Percentiles rank a stretch among this genome's conserved stretches.
phyloP scores from a whole-genome alignment of 2,797 vertebrate genomes.

The Perdix hodgsoniae region DNA sequence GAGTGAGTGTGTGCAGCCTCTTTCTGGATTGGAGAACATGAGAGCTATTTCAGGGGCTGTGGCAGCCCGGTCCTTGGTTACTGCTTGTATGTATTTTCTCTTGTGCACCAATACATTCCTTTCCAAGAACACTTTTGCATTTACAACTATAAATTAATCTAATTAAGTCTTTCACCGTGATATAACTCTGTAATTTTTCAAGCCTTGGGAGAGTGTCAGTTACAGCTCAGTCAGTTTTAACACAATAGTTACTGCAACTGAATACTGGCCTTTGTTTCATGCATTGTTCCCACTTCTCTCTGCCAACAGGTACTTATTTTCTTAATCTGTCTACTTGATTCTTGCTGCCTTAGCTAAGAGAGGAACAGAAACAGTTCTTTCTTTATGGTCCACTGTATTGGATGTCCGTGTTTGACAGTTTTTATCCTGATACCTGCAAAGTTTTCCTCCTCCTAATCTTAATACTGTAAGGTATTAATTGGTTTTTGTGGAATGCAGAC shows the following conservation, averaged over 20 bases:
- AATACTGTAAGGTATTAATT: background rate
- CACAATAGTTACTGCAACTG: conserved; percentile 10
- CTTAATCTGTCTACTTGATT: conserved; percentile 18
- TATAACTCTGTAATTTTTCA: background rate
- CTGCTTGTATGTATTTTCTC: background rate
- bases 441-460: background rate
- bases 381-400: background rate
- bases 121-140: background rate
- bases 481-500: background rate
- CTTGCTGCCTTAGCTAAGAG: conserved; percentile 8
- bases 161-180: background rate
- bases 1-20: background rate
- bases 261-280: background rate
- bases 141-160: background rate
- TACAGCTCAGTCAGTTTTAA: background rate
- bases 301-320: conserved; percentile 15
- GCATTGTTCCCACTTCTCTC: conserved; percentile 7
- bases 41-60: background rate
- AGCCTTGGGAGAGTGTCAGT: conserved; percentile 44
- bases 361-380: background rate
- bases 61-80: background rate
- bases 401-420: background rate
- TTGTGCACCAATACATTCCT: background rate
- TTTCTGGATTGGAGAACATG: background rate
- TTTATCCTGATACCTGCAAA: background rate